Evolutionary conservation across 1,140 invertebrate species (phyloP).

Genomic region (Drosophila baimaii): DNA sequence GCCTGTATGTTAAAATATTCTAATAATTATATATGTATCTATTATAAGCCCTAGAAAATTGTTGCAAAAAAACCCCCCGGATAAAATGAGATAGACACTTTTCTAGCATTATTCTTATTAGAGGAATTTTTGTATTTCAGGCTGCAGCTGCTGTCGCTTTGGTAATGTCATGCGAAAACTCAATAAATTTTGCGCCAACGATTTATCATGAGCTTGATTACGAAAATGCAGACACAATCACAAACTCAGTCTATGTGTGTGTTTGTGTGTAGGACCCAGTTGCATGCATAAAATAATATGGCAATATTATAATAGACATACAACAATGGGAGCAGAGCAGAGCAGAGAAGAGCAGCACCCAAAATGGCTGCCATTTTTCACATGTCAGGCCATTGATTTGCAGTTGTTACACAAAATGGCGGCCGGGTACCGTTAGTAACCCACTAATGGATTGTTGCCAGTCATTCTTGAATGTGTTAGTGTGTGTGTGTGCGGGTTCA

Average conservation of each 20-base stretch:
- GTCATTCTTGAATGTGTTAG: neutral
- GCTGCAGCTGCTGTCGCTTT: constrained; percentile 65
- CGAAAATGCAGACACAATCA: constrained; percentile 78
- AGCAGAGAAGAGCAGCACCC: neutral
- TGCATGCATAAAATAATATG: constrained; percentile 81
- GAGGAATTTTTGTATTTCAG: constrained; percentile 9
- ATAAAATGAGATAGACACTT: constrained; percentile 2
- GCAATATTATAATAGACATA: constrained; percentile 80
- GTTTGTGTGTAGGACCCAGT: constrained; percentile 40
- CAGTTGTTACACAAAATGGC: constrained; percentile 79
- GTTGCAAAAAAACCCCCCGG: neutral
- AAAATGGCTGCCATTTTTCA: constrained; percentile 71
- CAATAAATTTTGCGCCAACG: constrained; percentile 80
- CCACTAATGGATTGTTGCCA: constrained; percentile 73
- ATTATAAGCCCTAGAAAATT: too few relatives aligned
- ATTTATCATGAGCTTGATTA: constrained; percentile 82
- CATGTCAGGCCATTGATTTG: constrained; percentile 76
- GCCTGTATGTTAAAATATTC: too few relatives aligned
- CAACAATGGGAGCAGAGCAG: constrained; percentile 48
- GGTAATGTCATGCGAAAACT: constrained; percentile 78
- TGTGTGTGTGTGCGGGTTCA: constrained; percentile 42
- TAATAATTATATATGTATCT: too few relatives aligned
- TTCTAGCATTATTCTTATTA: constrained; percentile 30
- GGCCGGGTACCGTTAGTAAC: constrained; percentile 62
- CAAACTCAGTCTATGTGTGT: constrained; percentile 15